phyloP scores from a whole-genome alignment of 1,140 invertebrate genomes.

The Adelges cooleyi region DNA sequence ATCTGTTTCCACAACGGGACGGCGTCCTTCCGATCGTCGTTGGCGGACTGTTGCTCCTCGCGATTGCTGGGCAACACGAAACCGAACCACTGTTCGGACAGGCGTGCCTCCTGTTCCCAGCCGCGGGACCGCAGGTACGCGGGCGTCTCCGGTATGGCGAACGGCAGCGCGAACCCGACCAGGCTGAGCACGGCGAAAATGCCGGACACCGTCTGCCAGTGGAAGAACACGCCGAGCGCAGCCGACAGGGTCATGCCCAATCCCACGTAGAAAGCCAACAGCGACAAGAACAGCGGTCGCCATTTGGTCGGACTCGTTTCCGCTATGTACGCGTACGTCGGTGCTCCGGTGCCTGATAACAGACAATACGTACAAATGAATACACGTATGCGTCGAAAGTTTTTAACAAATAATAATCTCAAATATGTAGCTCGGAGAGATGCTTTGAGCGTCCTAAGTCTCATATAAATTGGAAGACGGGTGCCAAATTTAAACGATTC shows the following conservation, averaged over 20 bases:
- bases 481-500: too few species aligned
- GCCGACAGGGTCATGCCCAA: constrained; percentile 43
- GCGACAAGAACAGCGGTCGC: constrained; percentile 33
- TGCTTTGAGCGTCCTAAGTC: too few species aligned
- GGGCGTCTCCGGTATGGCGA: constrained; percentile 57
- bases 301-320: constrained; percentile 35
- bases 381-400: too few species aligned
- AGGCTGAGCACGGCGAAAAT: constrained; percentile 27
- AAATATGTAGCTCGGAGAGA: too few species aligned
- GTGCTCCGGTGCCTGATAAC: too few species aligned
- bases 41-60: not conserved
- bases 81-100: not conserved
- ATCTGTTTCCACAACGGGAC: not conserved
- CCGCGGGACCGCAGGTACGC: constrained; percentile 46
- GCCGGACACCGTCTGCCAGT: constrained; percentile 35
- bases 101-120: constrained; percentile 42
- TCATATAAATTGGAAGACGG: too few species aligned
- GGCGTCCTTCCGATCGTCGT: not conserved
- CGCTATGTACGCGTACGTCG: constrained; percentile 35
- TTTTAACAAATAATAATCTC: too few species aligned
- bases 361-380: too few species aligned
- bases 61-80: not conserved
- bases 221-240: constrained; percentile 37
- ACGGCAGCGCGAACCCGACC: constrained; percentile 41
- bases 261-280: constrained; percentile 42